Evolutionary conservation across 2,113 vertebrate genomes (phyloP), one percentile per base, ranked within the genome.

Genomic region (Psittacula cyanocephala): DNA sequence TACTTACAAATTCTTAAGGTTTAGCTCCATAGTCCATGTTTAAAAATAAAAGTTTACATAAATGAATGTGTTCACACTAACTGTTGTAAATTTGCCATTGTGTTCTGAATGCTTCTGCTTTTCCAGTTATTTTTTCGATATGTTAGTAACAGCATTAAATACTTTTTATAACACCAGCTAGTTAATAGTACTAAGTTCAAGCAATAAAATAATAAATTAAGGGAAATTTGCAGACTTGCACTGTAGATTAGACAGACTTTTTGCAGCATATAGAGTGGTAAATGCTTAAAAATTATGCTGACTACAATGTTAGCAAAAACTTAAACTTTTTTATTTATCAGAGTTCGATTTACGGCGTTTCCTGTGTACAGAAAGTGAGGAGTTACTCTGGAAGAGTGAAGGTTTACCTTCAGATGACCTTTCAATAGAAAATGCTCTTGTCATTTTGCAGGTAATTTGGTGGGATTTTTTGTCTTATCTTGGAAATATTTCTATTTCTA

Each of bases 311-410:
- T 84, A 47, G 28, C 47, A 79, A 17, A 59, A 83, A 62, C 29
- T 85, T 75, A 43, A 4, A 33, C 16, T 72, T 7, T 94, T 95
- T 90, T 9, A 15, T 95, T 96, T 96, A 47, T 60, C 95, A 99
- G 99, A 98, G 93, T 99, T 99, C 27, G 97, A 99, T 97, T 96
- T 99, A 84, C 98, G 98, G 23, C 98, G 98, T 28, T 99, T 99
- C 97, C 98, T 99, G 92, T 99, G 99, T 94, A 98, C 99, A 67
- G 99, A 99, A 97, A 99, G 99, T 89, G 99, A 99, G 64, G 99
- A 99, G 90, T 93, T 99, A 96, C 99, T 99, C 95, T 99, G 99
- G 99, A 99, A 99, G 96, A 99, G 99, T 97, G 99, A 99, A 98
- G 99, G 99, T 20, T 97, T 99, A 43, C 99, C 99, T 8, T 99